Conservation (phyloP, 2,888 invertebrate genomes). For the Sussaba pulchella region DNA sequence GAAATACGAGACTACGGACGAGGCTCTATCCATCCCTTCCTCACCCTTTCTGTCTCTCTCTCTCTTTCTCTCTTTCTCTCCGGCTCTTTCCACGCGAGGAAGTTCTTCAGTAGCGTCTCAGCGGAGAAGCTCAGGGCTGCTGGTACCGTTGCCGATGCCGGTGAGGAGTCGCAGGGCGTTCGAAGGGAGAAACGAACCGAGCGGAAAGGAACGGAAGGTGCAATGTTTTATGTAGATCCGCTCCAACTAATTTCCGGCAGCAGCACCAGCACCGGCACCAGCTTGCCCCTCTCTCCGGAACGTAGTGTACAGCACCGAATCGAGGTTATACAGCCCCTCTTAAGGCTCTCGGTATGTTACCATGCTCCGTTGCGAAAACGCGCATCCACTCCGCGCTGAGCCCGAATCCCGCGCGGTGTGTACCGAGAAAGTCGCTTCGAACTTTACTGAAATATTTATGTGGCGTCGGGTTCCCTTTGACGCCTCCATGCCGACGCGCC, state of each 20-base stretch:
- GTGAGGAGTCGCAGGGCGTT: conserved; percentile 12
- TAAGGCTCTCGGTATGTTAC: conserved; percentile 2
- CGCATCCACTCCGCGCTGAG: conserved; percentile 51
- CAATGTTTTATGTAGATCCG: conserved; percentile 66
- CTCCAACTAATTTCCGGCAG: conserved; percentile 66
- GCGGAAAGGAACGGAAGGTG: conserved; percentile 53
- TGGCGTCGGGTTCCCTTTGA: conserved; percentile 66
- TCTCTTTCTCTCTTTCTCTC: neutral
- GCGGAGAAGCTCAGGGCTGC: neutral
- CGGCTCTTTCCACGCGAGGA: conserved; percentile 14
- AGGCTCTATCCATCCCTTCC: neutral
- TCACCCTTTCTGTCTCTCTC: neutral
- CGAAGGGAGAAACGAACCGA: conserved; percentile 37
- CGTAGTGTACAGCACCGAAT: conserved; percentile 13
- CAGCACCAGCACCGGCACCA: conserved; percentile 33
- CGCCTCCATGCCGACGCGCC: conserved; percentile 51
- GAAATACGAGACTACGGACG: conserved; percentile 54
- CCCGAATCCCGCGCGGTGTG: conserved; percentile 44
- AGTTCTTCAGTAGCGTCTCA: conserved; percentile 12
- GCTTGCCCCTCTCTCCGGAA: neutral
- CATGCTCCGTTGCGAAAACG: conserved; percentile 24
- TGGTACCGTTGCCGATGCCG: neutral
- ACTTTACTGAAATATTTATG: conserved; percentile 68
- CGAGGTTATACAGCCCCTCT: conserved; percentile 21
- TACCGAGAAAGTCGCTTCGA: conserved; percentile 62